Conservation (phyloP, 2,888 invertebrate species). For the Kuschelorhynchus macadamiae region DNA sequence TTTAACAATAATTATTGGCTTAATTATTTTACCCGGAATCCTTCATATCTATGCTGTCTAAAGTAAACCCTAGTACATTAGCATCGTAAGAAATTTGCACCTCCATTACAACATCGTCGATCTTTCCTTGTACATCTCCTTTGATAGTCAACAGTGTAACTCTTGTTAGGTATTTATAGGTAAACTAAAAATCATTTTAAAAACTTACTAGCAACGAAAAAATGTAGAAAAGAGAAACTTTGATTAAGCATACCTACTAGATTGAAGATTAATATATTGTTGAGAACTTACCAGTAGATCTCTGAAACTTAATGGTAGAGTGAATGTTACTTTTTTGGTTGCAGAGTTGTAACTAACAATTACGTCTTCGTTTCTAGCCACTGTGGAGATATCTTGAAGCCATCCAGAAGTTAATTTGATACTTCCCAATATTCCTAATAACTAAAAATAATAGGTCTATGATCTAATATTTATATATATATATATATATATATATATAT, state of each 20-base stretch:
- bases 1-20: too few relatives aligned
- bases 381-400: slow-evolving; percentile 70
- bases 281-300: slow-evolving; percentile 50
- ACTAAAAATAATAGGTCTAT: too few relatives aligned
- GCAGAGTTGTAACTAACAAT: slow-evolving; percentile 46
- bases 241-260: not conserved
- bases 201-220: not conserved
- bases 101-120: slow-evolving; percentile 57
- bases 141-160: slow-evolving; percentile 72
- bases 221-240: too few relatives aligned
- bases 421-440: slow-evolving; percentile 63
- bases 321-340: slow-evolving; percentile 43
- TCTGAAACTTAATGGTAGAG: slow-evolving; percentile 50
- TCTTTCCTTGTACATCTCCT: slow-evolving; percentile 70
- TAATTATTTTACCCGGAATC: slow-evolving; percentile 61
- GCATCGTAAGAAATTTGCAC: slow-evolving; percentile 54
- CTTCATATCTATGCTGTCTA: slow-evolving; percentile 56
- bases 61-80: slow-evolving; percentile 42
- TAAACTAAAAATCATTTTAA: slow-evolving; percentile 68
- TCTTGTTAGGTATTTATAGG: slow-evolving; percentile 70
- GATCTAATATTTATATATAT: too few relatives aligned
- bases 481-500: too few relatives aligned
- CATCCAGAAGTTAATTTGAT: slow-evolving; percentile 69
- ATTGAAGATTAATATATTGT: not conserved
- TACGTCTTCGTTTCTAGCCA: slow-evolving; percentile 70